phyloP scores from a whole-genome alignment of 23 tunicate genomes.

The Diplosoma virens region DNA sequence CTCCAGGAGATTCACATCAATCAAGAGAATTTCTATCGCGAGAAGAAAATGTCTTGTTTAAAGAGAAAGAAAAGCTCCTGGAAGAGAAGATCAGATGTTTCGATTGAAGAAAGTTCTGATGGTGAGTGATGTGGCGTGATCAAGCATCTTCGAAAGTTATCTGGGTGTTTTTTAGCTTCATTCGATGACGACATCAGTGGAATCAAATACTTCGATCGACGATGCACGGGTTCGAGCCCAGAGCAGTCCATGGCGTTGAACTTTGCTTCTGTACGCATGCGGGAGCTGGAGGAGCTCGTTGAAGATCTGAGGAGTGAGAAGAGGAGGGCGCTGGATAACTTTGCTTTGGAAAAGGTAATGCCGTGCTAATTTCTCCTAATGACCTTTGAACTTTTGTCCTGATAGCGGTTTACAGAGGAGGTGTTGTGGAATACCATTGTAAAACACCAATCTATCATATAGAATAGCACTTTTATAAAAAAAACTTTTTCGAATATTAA shows the following conservation, averaged over 20 bases:
- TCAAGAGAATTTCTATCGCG: no score
- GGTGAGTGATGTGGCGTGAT: no score
- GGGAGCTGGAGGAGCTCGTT: slow-evolving; percentile 52
- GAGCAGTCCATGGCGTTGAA: neutral
- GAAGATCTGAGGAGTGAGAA: slow-evolving; percentile 52
- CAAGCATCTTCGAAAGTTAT: no score
- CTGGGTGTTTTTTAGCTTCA: no score
- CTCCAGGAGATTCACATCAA: slow-evolving; percentile 11
- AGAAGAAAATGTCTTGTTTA: no score
- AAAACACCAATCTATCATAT: no score
- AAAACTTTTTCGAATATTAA: no score
- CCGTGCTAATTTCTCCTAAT: no score
- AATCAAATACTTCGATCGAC: no score
- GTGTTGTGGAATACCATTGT: neutral
- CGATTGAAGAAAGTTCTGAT: neutral
- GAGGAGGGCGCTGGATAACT: slow-evolving; percentile 14
- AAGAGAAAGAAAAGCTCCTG: no score
- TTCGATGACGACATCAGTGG: no score
- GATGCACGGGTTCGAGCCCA: slow-evolving; percentile 1
- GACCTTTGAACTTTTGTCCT: neutral
- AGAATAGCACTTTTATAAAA: no score
- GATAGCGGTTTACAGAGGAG: neutral
- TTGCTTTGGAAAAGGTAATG: slow-evolving; percentile 54
- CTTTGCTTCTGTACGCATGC: slow-evolving; percentile 27
- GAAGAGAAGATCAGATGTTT: neutral